Percentiles rank a stretch among this genome's conserved stretches.
Conservation (phyloP, 2,888 invertebrate species). For the Spialia ferax region DNA sequence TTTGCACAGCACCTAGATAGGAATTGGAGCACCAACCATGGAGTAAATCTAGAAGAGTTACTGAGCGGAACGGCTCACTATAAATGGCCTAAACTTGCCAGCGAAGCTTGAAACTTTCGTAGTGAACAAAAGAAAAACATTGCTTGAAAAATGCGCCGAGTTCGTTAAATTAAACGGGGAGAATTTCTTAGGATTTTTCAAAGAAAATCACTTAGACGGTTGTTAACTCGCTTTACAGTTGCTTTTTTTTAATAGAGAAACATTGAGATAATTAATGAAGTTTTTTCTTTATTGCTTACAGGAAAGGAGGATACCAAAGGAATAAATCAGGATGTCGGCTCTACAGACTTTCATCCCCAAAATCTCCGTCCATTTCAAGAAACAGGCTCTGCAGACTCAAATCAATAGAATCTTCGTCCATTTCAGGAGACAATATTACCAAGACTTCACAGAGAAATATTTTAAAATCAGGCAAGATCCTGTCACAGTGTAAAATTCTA, state of each 20-base stretch:
- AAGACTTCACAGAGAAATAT: no score
- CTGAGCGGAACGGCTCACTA: conserved; percentile 34
- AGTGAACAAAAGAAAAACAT: conserved; percentile 38
- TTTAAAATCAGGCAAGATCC: no score
- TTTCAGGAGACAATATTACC: no score
- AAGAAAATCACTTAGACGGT: not conserved
- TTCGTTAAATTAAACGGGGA: conserved; percentile 31
- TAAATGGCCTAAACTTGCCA: conserved; percentile 32
- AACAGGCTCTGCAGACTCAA: no score
- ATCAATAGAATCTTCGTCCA: no score
- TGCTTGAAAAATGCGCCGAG: conserved; percentile 35
- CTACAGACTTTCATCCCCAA: no score
- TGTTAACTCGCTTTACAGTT: not conserved
- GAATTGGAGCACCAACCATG: conserved; percentile 22
- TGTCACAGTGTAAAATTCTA: no score
- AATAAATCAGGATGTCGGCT: no score
- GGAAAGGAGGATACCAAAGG: no score
- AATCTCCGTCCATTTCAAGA: no score
- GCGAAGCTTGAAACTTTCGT: conserved; percentile 29
- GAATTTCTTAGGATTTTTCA: conserved; percentile 1
- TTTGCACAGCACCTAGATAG: not conserved
- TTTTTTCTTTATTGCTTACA: no score
- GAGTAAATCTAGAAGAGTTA: conserved; percentile 30
- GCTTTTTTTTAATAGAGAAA: not conserved
- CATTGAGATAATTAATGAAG: not conserved